A percentile compares a stretch with the other conserved stretches of the same genome.
Conservation (phyloP, 2,113 vertebrate species). For the Oreochromis spilurus region DNA sequence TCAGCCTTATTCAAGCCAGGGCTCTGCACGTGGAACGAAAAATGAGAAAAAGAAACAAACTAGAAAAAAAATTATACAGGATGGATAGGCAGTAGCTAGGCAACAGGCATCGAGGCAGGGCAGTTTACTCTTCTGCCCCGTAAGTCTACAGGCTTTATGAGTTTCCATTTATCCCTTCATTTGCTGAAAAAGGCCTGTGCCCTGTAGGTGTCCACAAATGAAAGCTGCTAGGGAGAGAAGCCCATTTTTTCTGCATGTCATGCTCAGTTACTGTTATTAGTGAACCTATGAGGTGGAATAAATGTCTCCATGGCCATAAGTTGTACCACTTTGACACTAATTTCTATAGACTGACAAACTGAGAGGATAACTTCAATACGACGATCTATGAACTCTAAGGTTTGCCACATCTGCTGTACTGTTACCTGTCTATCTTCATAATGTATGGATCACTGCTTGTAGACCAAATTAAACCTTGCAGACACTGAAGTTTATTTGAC, state of each 20-base stretch:
- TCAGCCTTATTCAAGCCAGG: slow-evolving; percentile 4
- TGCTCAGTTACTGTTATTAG: background rate
- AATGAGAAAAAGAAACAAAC: background rate
- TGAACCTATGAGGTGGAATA: background rate
- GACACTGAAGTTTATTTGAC: background rate
- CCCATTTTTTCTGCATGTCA: background rate
- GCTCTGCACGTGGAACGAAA: background rate
- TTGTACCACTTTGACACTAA: background rate
- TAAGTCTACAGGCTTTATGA: slow-evolving; percentile 37
- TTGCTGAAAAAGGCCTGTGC: background rate
- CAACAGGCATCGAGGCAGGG: slow-evolving; percentile 54
- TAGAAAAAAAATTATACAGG: slow-evolving; percentile 5
- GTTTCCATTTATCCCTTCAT: slow-evolving; percentile 23
- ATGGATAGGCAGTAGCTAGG: slow-evolving; percentile 59
- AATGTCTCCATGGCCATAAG: background rate
- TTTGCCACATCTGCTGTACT: background rate
- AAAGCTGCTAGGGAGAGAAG: background rate
- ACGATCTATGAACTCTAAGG: background rate
- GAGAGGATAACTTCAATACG: background rate
- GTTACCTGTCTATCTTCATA: background rate
- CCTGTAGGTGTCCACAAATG: background rate
- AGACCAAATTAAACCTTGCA: background rate
- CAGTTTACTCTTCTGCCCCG: slow-evolving; percentile 29
- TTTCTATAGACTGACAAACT: background rate
- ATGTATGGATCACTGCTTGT: background rate